Base-by-base conservation (phyloP, 2,888 invertebrate species). In the Aleiodes alternator region DNA sequence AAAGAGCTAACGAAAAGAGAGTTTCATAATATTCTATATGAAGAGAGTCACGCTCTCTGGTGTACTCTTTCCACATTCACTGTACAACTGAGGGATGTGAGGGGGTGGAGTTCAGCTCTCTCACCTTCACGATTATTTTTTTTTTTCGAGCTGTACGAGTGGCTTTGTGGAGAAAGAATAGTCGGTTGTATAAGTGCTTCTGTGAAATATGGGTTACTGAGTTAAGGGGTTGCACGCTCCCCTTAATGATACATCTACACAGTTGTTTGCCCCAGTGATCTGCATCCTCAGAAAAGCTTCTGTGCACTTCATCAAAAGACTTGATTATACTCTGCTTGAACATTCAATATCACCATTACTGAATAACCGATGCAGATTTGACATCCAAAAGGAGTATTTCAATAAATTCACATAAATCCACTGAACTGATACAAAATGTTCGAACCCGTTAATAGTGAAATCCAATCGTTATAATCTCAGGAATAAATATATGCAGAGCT, bases 171-270 rank as follows among this genome's bases (percentile, higher is more conserved):
- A 80, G 80, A 82, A 86, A 88, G 87, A 87, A 88, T 86, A 82
- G 86, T 80, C 81, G 81, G 79, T 68, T 69, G 75, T 82, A 82
- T 86, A 87, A 85, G 85, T 86, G 87, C 84, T 84, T 84, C 84
- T 80, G 84, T 87, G 88, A 88, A 88, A 88, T 88, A 88, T 88
- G 86, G 88, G 88, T 88, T 88, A 88, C 83, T 84, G 77, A 88
- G 87, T 87, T 87, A 86, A 87, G 86, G 85, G 81, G 80, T 82
- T 79, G 79, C 73, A 73, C 80, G 80, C 80, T 79, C 81, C 83
- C 80, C 86, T 86, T 86, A 87, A 88, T 86, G 85, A 87, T 87
- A 85, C 85, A 84, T 84, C 80, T 43, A 43, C 82, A 81, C 64
- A 64, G 64, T 64, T 16, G 64, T 64, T 64, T 64, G 64, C 64